A percentile compares a stretch with the other conserved stretches of the same genome.
These are phyloP conservation scores for Rhabditoides inermis DNA, from an alignment of 2,888 invertebrate genomes.

Conservation along the genomic window DNA sequence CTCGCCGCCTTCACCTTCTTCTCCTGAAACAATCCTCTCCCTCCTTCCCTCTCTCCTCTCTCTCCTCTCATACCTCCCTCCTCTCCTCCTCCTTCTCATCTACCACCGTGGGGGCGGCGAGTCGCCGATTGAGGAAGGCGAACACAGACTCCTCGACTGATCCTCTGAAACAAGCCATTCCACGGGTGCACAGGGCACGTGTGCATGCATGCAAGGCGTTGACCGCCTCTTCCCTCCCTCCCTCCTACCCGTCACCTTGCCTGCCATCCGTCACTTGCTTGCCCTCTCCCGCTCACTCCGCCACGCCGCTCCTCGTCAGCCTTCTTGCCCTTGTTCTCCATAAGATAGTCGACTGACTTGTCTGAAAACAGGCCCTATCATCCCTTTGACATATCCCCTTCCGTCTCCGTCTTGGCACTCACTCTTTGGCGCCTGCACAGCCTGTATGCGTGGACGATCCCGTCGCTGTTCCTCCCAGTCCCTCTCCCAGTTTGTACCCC, in stretches of 20 bases:
- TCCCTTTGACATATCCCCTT: background rate
- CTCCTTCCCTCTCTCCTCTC: too few relatives aligned
- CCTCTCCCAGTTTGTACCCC: conserved; percentile 30
- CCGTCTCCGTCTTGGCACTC: too few relatives aligned
- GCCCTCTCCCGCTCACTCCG: background rate
- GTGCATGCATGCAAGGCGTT: too few relatives aligned
- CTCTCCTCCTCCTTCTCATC: background rate
- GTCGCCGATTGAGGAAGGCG: conserved; percentile 4
- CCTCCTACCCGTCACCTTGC: conserved; percentile 10
- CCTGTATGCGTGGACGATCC: conserved; percentile 37
- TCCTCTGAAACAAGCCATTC: too few relatives aligned
- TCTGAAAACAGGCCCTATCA: conserved; percentile 16
- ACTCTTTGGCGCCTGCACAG: conserved; percentile 26
- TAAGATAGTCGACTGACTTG: conserved; percentile 20
- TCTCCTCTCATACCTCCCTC: background rate
- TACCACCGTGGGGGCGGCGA: background rate
- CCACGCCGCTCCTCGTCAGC: background rate
- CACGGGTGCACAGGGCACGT: too few relatives aligned
- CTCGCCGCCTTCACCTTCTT: too few relatives aligned
- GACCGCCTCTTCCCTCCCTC: too few relatives aligned
- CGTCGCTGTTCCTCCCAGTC: conserved; percentile 24
- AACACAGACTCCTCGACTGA: conserved; percentile 6
- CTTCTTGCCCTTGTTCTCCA: conserved; percentile 15
- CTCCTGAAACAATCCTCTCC: too few relatives aligned
- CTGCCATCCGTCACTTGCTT: too few relatives aligned